These are phyloP conservation scores for Andrena camellia DNA, from an alignment of 2,888 invertebrate species.

Conservation along the genomic window DNA sequence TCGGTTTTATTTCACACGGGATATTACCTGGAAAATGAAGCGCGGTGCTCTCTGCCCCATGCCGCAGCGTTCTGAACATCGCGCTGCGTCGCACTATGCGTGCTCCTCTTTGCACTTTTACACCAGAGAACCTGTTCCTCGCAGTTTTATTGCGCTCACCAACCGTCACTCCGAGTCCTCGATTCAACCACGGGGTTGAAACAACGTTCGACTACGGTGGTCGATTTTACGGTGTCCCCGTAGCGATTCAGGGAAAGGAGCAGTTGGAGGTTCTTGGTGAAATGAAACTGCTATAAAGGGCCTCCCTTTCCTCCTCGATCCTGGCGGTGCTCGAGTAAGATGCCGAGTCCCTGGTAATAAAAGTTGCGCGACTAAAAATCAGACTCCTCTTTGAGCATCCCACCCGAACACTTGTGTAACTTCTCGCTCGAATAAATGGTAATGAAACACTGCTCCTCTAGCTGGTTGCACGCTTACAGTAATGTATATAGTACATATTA, in stretches of 20 bases:
- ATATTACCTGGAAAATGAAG: conserved; percentile 44
- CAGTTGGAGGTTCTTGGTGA: neutral
- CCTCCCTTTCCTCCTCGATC: neutral
- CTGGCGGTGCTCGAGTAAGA: neutral
- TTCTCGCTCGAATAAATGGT: conserved; percentile 14
- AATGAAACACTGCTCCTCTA: conserved; percentile 14
- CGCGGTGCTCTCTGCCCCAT: neutral
- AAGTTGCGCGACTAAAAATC: neutral
- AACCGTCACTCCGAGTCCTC: neutral
- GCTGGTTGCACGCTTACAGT: neutral
- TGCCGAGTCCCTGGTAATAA: neutral
- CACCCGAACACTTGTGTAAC: neutral
- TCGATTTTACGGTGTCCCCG: conserved; percentile 1
- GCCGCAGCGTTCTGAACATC: conserved; percentile 14
- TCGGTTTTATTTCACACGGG: conserved; percentile 37
- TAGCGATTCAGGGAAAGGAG: neutral
- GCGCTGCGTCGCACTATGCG: neutral
- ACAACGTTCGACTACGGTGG: neutral
- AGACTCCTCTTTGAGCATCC: neutral
- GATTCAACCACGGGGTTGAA: neutral
- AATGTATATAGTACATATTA: neutral
- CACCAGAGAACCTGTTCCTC: neutral
- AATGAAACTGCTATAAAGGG: conserved; percentile 4
- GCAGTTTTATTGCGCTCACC: neutral
- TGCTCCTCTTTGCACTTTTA: conserved; percentile 13